Base-by-base conservation (phyloP, 2,113 vertebrate genomes). In the Fregetta grallaria region DNA sequence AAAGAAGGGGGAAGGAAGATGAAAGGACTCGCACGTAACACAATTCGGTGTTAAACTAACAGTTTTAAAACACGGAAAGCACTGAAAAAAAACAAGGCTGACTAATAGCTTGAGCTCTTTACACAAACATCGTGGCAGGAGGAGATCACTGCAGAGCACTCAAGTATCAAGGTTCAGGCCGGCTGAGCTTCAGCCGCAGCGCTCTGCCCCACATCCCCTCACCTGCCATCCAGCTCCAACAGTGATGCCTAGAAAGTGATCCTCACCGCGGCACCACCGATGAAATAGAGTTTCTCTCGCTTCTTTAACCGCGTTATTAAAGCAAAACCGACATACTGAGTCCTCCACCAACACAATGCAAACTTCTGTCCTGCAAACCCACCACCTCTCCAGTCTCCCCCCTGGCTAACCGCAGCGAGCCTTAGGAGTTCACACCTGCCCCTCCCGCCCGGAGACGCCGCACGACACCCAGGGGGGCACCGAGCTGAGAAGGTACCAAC, bases 401-500 rank as follows among this genome's bases (percentile, higher is more conserved):
- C 68, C 36, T 0, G 56, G 32, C 18, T 7, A 10, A 2, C 11
- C 10, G 32, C 77, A 9, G 17, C 72, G 10, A 61, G 26, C 26
- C 8, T 9, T 3, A 12, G 36, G 6, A 5, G 2, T 18, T 5
- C 80, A 19, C 38, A n/a, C 65, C 59, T 5, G 65, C 30, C 34
- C 62, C 42, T 5, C 21, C 8, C 21, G 13, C 44, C 27, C 21
- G 14, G 22, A 11, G 15, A 32, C 56, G 36, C 72, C 15, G 11
- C 61, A 13, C 47, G 14, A n/a, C 65, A 6, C n/a, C 49, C 36
- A 1, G 36, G 2, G 1, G 14, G 34, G 58, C 42, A 12, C 4
- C 49, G 2, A 7, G 20, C n/a, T 1, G 8, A 34, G 38, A 16
- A 10, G 21, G 13, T 0, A 16, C 32, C 75, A 1, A 6, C 0